A percentile compares a stretch with the other conserved stretches of the same genome.
phyloP scores from a whole-genome alignment of 1,140 invertebrate genomes.

The Trissolcus basalis region DNA sequence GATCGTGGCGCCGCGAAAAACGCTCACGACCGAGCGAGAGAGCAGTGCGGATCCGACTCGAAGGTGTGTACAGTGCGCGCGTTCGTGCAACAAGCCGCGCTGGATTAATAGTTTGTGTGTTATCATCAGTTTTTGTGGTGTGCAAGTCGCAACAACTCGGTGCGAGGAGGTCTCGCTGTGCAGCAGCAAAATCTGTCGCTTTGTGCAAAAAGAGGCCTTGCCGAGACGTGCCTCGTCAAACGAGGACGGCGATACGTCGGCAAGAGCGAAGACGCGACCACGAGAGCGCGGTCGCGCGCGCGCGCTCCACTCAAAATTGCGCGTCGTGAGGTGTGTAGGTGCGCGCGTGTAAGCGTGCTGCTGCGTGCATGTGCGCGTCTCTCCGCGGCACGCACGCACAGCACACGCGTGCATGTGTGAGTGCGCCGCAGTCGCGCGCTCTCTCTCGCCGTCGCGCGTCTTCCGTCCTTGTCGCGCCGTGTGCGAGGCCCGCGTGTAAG shows the following conservation, averaged over 20 bases:
- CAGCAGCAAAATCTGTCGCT: too few relatives aligned
- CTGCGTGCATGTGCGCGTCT: conserved; percentile 30
- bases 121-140: conserved; percentile 2
- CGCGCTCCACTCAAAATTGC: neutral
- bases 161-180: too few relatives aligned
- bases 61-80: conserved; percentile 23
- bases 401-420: conserved; percentile 27
- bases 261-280: conserved; percentile 25
- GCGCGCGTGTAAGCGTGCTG: conserved; percentile 10
- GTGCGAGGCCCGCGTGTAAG: conserved; percentile 26
- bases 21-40: conserved; percentile 37
- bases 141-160: too few relatives aligned
- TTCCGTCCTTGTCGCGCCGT: conserved; percentile 21
- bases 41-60: conserved; percentile 31
- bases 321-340: neutral
- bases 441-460: conserved; percentile 25
- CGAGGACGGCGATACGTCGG: too few relatives aligned
- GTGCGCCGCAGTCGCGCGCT: conserved; percentile 28
- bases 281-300: conserved; percentile 18
- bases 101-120: too few relatives aligned
- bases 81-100: neutral
- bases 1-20: conserved; percentile 44
- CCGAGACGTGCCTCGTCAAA: too few relatives aligned
- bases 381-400: conserved; percentile 42
- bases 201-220: too few relatives aligned